Evolutionary conservation across 2,888 invertebrate genomes (phyloP).

Genomic region (Drymonia ruficornis): DNA sequence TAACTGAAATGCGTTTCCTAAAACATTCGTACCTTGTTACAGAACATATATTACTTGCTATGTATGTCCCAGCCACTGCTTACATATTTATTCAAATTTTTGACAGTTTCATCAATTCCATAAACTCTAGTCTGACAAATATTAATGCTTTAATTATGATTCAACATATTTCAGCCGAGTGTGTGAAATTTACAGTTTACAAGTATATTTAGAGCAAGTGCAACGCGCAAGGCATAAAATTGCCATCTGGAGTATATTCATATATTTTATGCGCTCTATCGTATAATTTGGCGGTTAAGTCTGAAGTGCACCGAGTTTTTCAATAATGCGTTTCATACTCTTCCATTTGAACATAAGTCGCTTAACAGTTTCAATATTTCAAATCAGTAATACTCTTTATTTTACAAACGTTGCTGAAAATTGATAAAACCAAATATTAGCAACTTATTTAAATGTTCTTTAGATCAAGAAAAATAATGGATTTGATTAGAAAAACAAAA

Average conservation of each 20-base stretch:
- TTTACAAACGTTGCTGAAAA: too few species aligned
- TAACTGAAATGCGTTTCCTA: too few species aligned
- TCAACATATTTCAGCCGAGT: not conserved
- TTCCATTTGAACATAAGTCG: not conserved
- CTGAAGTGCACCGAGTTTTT: not conserved
- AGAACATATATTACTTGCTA: too few species aligned
- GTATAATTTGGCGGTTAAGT: conserved; percentile 1
- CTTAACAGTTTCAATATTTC: too few species aligned
- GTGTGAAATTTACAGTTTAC: not conserved
- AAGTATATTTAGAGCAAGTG: not conserved
- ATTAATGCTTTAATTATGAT: not conserved
- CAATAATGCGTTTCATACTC: not conserved
- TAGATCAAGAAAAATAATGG: too few species aligned
- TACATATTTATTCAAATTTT: not conserved
- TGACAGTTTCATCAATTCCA: not conserved
- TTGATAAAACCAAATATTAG: too few species aligned
- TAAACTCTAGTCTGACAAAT: not conserved
- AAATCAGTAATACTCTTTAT: too few species aligned
- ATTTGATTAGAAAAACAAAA: too few species aligned
- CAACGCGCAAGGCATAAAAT: not conserved
- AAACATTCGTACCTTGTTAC: too few species aligned
- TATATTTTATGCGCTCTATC: not conserved
- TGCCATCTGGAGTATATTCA: conserved; percentile 7
- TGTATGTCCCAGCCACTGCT: too few species aligned
- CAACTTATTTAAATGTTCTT: too few species aligned